Evolutionary conservation across 2,797 vertebrate species (phyloP).

Genomic region (Paratrypauchen microcephalus): DNA sequence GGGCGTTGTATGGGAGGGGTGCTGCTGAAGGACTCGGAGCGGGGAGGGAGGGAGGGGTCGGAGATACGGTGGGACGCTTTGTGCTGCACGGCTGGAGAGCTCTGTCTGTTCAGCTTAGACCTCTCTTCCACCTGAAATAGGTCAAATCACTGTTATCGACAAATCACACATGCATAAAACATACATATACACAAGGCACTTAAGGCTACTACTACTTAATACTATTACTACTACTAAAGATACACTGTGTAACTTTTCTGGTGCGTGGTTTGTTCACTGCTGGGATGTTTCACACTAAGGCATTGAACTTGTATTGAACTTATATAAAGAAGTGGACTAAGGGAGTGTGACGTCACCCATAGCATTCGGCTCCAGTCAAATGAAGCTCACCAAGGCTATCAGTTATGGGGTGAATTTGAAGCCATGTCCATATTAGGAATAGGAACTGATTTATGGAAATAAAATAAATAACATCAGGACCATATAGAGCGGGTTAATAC

Average conservation of each 20-base stretch:
- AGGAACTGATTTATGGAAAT: no score
- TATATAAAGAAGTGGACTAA: no score
- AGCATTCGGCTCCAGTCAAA: no score
- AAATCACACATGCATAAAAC: conserved; percentile 27
- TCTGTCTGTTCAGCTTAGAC: conserved; percentile 93
- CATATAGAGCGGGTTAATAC: no score
- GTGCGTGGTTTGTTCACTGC: neutral
- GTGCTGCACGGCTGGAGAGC: conserved; percentile 92
- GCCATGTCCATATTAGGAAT: no score
- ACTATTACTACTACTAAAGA: neutral
- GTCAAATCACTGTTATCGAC: conserved; percentile 60
- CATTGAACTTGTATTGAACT: no score
- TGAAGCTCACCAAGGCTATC: no score
- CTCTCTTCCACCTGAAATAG: conserved; percentile 90
- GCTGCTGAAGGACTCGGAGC: conserved; percentile 97
- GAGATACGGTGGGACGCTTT: conserved; percentile 97
- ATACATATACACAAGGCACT: neutral
- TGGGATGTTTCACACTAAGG: no score
- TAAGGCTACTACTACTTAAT: neutral
- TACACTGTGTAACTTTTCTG: neutral
- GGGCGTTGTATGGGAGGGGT: conserved; percentile 93
- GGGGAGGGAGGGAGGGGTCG: conserved; percentile 92
- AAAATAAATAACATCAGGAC: no score
- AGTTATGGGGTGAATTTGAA: no score
- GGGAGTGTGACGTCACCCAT: no score